Percentiles rank a stretch among this genome's conserved stretches.
phyloP scores from a whole-genome alignment of 2,797 vertebrate genomes.

The Intellagama lesueurii region DNA sequence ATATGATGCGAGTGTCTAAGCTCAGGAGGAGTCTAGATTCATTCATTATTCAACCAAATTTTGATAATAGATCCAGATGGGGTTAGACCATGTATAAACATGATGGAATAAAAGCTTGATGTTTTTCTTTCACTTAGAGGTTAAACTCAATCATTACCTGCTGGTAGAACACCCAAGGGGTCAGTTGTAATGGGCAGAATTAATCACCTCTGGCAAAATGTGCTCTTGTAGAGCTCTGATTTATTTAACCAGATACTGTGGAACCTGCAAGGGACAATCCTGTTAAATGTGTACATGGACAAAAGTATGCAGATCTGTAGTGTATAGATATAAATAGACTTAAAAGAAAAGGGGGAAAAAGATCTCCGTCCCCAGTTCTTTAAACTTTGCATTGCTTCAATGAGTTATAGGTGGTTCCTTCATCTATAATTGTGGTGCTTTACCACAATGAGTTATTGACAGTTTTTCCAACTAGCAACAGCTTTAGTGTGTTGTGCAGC shows the following conservation, averaged over 20 bases:
- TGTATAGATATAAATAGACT: not conserved
- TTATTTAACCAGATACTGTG: not conserved
- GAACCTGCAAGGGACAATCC: not conserved
- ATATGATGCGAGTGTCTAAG: no score
- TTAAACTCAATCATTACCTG: conserved; percentile 11
- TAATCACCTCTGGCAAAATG: not conserved
- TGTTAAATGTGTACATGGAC: not conserved
- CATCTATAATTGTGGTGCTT: conserved; percentile 25
- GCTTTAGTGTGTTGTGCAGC: conserved; percentile 31
- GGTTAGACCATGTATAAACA: not conserved
- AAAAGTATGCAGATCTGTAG: not conserved
- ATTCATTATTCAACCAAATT: not conserved
- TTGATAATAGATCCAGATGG: not conserved
- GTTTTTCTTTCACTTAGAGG: not conserved
- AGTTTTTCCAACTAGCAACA: conserved; percentile 19
- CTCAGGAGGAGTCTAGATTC: no score
- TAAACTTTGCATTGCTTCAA: conserved; percentile 17
- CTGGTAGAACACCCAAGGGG: not conserved
- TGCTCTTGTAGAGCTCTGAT: not conserved
- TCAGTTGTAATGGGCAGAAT: not conserved
- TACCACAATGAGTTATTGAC: conserved; percentile 28
- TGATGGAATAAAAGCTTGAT: not conserved
- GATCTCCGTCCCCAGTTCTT: not conserved
- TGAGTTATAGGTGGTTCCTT: conserved; percentile 37
- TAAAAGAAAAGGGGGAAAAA: not conserved